Percentiles rank a stretch among this genome's conserved stretches.
phyloP scores from a whole-genome alignment of 1,140 invertebrate species.

The Oncopeltus fasciatus region DNA sequence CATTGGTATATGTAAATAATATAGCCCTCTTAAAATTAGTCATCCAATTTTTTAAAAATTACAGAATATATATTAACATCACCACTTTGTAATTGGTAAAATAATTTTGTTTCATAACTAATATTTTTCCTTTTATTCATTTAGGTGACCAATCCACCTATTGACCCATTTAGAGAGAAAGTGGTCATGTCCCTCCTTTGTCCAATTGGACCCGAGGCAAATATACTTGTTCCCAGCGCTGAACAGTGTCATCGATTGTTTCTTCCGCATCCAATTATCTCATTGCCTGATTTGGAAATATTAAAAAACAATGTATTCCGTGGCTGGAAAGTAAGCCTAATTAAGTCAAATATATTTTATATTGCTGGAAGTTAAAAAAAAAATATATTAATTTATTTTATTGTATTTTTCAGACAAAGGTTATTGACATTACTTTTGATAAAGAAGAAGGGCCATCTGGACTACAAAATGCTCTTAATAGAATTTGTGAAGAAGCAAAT shows the following conservation, averaged over 20 bases:
- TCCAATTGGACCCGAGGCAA: constrained; percentile 81
- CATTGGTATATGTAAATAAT: too few relatives aligned
- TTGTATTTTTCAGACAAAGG: constrained; percentile 42
- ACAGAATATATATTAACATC: too few relatives aligned
- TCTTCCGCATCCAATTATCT: constrained; percentile 87
- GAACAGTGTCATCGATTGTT: constrained; percentile 86
- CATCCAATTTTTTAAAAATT: too few relatives aligned
- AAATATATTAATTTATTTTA: neutral
- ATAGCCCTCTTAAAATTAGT: too few relatives aligned
- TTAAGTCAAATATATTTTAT: neutral
- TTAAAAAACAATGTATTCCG: constrained; percentile 71
- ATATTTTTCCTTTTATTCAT: constrained; percentile 19
- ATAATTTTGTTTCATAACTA: too few relatives aligned
- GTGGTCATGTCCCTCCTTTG: constrained; percentile 95
- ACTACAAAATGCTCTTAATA: constrained; percentile 59
- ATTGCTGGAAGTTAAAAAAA: neutral
- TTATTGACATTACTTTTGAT: constrained; percentile 82
- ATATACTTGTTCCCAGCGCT: constrained; percentile 80
- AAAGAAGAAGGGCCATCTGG: constrained; percentile 53
- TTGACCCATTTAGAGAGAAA: constrained; percentile 97
- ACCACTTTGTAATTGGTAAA: too few relatives aligned
- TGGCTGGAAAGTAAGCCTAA: constrained; percentile 56
- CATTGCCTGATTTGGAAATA: constrained; percentile 76
- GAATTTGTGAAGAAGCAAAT: constrained; percentile 68
- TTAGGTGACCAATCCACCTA: constrained; percentile 95